These are phyloP conservation scores for Microtus montanus DNA, from an alignment of 2,113 vertebrate genomes.

Conservation along the genomic window DNA sequence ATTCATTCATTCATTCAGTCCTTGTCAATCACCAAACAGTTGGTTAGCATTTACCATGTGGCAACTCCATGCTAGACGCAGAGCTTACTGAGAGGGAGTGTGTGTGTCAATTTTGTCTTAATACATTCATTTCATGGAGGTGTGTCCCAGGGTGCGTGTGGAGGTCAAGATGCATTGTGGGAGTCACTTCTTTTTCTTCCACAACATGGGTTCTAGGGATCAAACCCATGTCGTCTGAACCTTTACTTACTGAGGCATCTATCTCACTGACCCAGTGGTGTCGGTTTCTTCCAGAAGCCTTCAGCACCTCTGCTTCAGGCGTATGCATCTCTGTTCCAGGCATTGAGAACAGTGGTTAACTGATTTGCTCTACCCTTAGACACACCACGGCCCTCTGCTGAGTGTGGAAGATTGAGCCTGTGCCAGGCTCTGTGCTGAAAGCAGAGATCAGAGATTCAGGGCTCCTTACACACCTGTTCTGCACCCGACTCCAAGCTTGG, in stretches of 20 bases:
- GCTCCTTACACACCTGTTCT: not conserved
- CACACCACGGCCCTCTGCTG: not conserved
- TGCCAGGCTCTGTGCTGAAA: not conserved
- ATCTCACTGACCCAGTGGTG: not conserved
- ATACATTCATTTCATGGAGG: not conserved
- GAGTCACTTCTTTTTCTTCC: not conserved
- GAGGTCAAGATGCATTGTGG: not conserved
- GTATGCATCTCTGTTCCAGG: not conserved
- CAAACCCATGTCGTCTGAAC: not conserved
- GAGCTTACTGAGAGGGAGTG: not conserved
- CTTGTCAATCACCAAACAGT: not conserved
- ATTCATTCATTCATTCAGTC: not conserved
- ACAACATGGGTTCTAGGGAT: not conserved
- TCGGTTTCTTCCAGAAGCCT: not conserved
- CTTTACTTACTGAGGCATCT: not conserved
- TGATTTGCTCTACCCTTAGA: not conserved
- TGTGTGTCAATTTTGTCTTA: not conserved
- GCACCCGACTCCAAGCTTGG: rapidly evolving
- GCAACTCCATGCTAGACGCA: not conserved
- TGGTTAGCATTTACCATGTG: not conserved
- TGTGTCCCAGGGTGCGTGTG: not conserved
- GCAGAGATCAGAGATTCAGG: not conserved
- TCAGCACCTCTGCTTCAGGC: not conserved
- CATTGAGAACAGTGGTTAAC: not conserved
- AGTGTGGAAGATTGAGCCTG: not conserved